phyloP scores from a whole-genome alignment of 2,888 invertebrate species.

The Heliconius ethilla region DNA sequence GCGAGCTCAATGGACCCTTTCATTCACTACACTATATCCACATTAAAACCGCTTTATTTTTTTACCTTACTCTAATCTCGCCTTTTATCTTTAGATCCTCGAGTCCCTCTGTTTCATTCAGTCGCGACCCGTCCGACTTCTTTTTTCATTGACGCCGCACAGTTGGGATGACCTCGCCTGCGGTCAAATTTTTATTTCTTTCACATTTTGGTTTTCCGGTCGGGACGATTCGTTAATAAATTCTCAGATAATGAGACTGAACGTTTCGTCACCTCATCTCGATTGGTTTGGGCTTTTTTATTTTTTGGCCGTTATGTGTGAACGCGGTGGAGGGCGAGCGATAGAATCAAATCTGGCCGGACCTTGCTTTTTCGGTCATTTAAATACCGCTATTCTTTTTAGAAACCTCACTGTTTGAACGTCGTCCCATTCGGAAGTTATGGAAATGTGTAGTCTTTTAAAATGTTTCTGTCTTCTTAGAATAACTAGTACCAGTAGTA shows the following conservation, averaged over 20 bases:
- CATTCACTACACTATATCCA: conserved; percentile 79
- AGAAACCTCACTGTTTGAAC: conserved; percentile 56
- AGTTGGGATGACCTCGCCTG: conserved; percentile 80
- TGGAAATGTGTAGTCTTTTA: conserved; percentile 32
- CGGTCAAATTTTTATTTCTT: conserved; percentile 82
- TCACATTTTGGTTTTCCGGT: conserved; percentile 82
- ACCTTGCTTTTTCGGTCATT: conserved; percentile 74
- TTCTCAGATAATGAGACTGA: conserved; percentile 83
- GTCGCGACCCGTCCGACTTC: conserved; percentile 79
- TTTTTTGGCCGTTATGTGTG: conserved; percentile 78
- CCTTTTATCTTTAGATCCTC: conserved; percentile 79
- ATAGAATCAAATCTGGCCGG: conserved; percentile 73
- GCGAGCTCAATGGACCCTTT: conserved; percentile 78
- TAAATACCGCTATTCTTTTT: conserved; percentile 77
- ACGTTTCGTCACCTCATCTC: conserved; percentile 82
- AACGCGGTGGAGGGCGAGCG: conserved; percentile 74
- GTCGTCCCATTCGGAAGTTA: conserved; percentile 44
- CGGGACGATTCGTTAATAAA: conserved; percentile 81
- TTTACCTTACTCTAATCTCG: conserved; percentile 77
- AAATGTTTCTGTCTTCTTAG: conserved; percentile 10
- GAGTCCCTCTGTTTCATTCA: conserved; percentile 79
- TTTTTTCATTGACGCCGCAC: conserved; percentile 81
- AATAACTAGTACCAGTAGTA: too few relatives aligned
- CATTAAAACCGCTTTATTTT: conserved; percentile 79
- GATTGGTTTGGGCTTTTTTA: conserved; percentile 77